Percentiles rank a stretch among this genome's conserved stretches.
These are phyloP conservation scores for Sturnus vulgaris DNA, from an alignment of 2,113 vertebrate species.

Conservation along the genomic window DNA sequence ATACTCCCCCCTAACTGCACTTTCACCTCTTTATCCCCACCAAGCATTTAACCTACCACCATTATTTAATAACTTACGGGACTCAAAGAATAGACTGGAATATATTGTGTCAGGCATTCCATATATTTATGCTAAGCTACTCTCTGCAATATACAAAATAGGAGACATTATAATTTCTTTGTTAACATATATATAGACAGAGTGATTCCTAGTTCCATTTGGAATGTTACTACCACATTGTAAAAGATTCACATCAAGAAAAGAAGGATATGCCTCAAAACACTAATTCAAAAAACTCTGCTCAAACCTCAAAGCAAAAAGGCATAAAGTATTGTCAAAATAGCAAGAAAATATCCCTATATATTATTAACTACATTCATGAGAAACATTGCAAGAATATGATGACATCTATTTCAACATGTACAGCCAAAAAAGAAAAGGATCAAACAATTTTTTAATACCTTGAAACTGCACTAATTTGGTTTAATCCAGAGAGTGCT, in stretches of 20 bases:
- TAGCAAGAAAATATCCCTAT: not conserved
- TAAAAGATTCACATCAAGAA: not conserved
- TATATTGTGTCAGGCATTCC: not conserved
- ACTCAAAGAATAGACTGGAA: not conserved
- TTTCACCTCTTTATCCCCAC: not conserved
- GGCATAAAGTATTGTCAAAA: not conserved
- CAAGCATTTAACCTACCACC: not conserved
- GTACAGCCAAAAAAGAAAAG: not conserved
- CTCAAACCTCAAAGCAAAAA: not conserved
- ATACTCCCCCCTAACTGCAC: not conserved
- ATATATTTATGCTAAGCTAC: not conserved
- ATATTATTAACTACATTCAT: not conserved
- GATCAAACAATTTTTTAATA: not conserved
- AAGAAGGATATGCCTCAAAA: not conserved
- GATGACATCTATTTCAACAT: not conserved
- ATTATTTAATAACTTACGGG: not conserved
- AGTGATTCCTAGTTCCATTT: not conserved
- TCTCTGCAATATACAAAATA: not conserved
- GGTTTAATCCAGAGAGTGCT: accelerated
- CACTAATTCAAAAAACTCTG: not conserved
- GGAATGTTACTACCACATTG: not conserved
- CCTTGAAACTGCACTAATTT: not conserved
- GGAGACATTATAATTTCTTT: not conserved
- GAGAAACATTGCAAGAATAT: not conserved
- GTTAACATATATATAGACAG: not conserved